Evolutionary conservation across 1,140 invertebrate genomes (phyloP).

Genomic region (Aphaenogaster floridana): DNA sequence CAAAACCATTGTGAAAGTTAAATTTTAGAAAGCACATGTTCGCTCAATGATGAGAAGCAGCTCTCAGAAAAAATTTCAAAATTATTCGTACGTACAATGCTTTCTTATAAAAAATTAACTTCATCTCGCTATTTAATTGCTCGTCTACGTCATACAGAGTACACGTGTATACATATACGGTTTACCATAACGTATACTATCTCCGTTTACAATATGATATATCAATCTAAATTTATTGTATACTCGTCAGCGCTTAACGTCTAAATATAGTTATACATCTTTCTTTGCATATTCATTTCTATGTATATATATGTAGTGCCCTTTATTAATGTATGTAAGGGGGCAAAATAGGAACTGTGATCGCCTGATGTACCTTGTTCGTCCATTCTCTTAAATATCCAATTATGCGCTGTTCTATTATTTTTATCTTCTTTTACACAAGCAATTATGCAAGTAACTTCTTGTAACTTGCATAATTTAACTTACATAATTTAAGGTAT

Average conservation of each 20-base stretch:
- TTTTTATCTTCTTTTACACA: slow-evolving; percentile 14
- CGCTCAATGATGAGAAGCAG: neutral
- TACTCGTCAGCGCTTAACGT: slow-evolving; percentile 62
- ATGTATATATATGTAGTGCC: slow-evolving; percentile 64
- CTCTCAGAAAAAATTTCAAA: slow-evolving; percentile 14
- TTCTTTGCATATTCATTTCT: slow-evolving; percentile 52
- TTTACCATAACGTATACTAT: slow-evolving; percentile 69
- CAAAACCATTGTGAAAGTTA: slow-evolving; percentile 12
- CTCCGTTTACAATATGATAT: slow-evolving; percentile 62
- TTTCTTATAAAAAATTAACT: slow-evolving; percentile 56
- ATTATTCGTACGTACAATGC: slow-evolving; percentile 31
- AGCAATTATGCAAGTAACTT: neutral
- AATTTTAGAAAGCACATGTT: neutral
- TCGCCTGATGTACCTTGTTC: slow-evolving; percentile 79
- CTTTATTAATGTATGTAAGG: slow-evolving; percentile 69
- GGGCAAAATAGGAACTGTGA: slow-evolving; percentile 83
- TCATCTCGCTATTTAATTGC: slow-evolving; percentile 24
- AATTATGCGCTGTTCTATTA: slow-evolving; percentile 26
- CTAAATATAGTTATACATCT: slow-evolving; percentile 65
- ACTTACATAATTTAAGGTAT: slow-evolving; percentile 21
- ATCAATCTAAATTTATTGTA: slow-evolving; percentile 68
- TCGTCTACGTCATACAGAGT: slow-evolving; percentile 41
- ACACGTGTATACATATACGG: slow-evolving; percentile 58
- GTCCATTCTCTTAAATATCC: slow-evolving; percentile 46
- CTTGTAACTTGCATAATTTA: slow-evolving; percentile 7